phyloP scores from a whole-genome alignment of 2,113 vertebrate genomes.

The Plotosus lineatus region DNA sequence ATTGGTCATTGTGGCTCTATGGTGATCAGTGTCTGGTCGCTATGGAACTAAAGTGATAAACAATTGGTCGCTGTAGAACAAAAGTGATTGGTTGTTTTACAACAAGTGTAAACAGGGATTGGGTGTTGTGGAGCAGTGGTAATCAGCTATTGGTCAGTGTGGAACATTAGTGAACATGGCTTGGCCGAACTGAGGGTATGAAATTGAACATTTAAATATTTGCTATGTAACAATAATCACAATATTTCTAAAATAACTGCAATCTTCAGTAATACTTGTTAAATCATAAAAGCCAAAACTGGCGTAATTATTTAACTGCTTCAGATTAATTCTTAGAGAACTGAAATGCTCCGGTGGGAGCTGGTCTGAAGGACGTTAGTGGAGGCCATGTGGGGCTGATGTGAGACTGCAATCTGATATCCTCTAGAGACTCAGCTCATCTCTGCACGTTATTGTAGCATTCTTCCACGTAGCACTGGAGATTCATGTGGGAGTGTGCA shows the following conservation, averaged over 20 bases:
- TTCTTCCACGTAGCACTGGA: slow-evolving; percentile 43
- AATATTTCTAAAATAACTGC: not conserved
- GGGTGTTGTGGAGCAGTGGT: not conserved
- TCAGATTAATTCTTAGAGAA: slow-evolving; percentile 22
- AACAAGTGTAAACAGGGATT: not conserved
- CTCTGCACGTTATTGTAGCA: slow-evolving; percentile 49
- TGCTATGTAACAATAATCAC: not conserved
- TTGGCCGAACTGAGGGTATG: not conserved
- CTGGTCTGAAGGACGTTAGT: slow-evolving; percentile 33
- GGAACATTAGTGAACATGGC: not conserved
- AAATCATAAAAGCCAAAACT: not conserved
- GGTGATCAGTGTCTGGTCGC: not conserved
- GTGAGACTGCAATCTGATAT: slow-evolving; percentile 52
- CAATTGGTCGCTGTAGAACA: not conserved
- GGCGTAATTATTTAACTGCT: slow-evolving; percentile 18
- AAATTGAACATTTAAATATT: not conserved
- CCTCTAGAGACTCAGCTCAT: slow-evolving; percentile 43
- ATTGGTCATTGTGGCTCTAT: not conserved
- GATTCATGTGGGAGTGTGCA: slow-evolving; percentile 4
- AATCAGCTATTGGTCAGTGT: not conserved
- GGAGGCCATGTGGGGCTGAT: slow-evolving; percentile 35
- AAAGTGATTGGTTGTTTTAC: not conserved
- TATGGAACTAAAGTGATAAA: not conserved
- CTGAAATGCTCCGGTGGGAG: slow-evolving; percentile 21
- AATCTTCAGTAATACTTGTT: not conserved